Evolutionary conservation across 2,888 invertebrate genomes (phyloP), one percentile per base, ranked within the genome.

Genomic region (Amphipoea lucens): DNA sequence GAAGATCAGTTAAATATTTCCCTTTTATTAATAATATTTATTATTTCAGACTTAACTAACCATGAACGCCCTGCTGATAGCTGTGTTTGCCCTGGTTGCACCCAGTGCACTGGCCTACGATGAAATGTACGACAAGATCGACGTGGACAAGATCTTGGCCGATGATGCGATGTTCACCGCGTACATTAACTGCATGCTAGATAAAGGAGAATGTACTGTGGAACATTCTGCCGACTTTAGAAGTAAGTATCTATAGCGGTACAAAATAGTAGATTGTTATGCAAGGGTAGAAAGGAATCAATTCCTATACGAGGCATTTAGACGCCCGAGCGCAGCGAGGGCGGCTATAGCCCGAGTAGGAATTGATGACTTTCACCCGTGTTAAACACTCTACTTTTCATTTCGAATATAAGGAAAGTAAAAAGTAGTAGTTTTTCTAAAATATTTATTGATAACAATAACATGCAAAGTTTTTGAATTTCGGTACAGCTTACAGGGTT

Each of bases 101-200:
- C 87, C 92, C 1, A 77, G 91, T 65, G 94, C 92, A 57, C 68
- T 94, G 67, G 92, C 93, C 79, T 96, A 96, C 77, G 96, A 96
- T 76, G 95, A 94, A 76, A 91, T 90, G 3, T 96, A 94, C 71
- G 95, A 96, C 82, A 94, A 94, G 81, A 85, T 96, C 0, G 96
- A 96, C 65, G 94, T 94, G 0, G 95, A 96, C 78, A 96, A 95
- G 83, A 94, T 96, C 54, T 75, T 96, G 0, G 92, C 57, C 0
- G 95, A 96, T 63, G 95, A 96, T 0, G 74, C 80, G 0, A 78
- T 94, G 2, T 96, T 96, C 84, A 84, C 83, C 1, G 84, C 92
- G 0, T 96, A 96, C 83, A 88, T 93, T 14, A 86, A 93, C 76
- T 96, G 96, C 82, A 91, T 96, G 91, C 90, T 96, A 20, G 95